Conservation (phyloP, 1,140 invertebrate genomes). For the Papilio polytes region DNA sequence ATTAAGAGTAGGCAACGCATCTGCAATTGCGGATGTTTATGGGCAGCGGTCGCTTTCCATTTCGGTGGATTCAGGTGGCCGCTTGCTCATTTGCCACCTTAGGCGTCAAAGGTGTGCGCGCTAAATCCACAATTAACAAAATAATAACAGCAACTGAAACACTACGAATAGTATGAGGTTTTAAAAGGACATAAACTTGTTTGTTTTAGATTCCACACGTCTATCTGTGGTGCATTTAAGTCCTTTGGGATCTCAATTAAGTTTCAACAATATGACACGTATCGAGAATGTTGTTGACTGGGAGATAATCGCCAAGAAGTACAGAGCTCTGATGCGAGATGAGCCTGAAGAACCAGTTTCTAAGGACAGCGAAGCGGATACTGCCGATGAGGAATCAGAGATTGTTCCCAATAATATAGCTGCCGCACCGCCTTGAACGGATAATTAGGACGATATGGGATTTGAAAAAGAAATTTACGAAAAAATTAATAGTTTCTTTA, state of each 20-base stretch:
- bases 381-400: constrained; percentile 76
- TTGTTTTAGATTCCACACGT: constrained; percentile 87
- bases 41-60: too few species aligned
- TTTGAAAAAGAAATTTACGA: background rate
- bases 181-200: background rate
- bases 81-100: too few species aligned
- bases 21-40: too few species aligned
- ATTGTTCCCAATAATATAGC: constrained; percentile 74
- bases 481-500: background rate
- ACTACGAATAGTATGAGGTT: background rate
- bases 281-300: constrained; percentile 97
- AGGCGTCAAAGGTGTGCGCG: too few species aligned
- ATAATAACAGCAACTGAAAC: background rate
- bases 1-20: too few species aligned
- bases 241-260: constrained; percentile 92
- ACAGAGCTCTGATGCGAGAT: constrained; percentile 91
- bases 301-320: constrained; percentile 95
- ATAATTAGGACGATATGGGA: background rate
- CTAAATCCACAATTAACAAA: too few species aligned
- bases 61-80: too few species aligned
- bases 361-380: constrained; percentile 82
- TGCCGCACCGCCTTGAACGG: constrained; percentile 64
- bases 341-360: constrained; percentile 84
- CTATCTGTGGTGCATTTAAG: constrained; percentile 91
- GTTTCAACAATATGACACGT: constrained; percentile 89